These are phyloP conservation scores for Drosophila funebris DNA, from an alignment of 1,140 invertebrate genomes.

Conservation along the genomic window DNA sequence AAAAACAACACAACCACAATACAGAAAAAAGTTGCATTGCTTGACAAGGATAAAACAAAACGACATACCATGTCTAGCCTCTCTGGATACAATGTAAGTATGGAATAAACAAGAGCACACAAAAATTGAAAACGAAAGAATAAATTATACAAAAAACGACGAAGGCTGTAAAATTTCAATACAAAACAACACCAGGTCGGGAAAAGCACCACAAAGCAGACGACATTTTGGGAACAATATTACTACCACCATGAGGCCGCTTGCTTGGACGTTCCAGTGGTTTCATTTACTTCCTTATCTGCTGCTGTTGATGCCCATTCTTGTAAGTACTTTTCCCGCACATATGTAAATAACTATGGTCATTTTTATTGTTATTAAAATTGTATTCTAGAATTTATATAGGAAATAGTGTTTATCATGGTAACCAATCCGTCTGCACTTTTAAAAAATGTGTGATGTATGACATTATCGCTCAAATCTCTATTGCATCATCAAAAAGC, in stretches of 20 bases:
- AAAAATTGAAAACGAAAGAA: slow-evolving; percentile 57
- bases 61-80: slow-evolving; percentile 29
- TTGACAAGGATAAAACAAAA: slow-evolving; percentile 71
- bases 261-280: slow-evolving; percentile 27
- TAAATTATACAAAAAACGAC: slow-evolving; percentile 49
- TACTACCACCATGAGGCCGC: slow-evolving; percentile 55
- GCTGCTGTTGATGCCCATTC: slow-evolving; percentile 31
- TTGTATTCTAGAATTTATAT: too few relatives aligned
- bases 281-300: slow-evolving; percentile 29
- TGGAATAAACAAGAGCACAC: too few relatives aligned
- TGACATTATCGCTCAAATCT: too few relatives aligned
- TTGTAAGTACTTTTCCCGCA: slow-evolving; percentile 16
- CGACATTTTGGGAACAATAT: slow-evolving; percentile 58
- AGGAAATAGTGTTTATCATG: too few relatives aligned
- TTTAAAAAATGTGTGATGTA: too few relatives aligned
- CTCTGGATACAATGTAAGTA: too few relatives aligned
- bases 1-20: slow-evolving; percentile 18
- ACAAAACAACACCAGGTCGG: slow-evolving; percentile 8
- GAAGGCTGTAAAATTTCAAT: slow-evolving; percentile 40
- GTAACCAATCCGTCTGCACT: too few relatives aligned
- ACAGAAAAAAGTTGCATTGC: slow-evolving; percentile 64
- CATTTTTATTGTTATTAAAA: neutral
- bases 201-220: slow-evolving; percentile 17
- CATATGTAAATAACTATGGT: neutral
- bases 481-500: too few relatives aligned